Base-by-base conservation (phyloP, 2,888 invertebrate genomes). In the Erebia aethiops region DNA sequence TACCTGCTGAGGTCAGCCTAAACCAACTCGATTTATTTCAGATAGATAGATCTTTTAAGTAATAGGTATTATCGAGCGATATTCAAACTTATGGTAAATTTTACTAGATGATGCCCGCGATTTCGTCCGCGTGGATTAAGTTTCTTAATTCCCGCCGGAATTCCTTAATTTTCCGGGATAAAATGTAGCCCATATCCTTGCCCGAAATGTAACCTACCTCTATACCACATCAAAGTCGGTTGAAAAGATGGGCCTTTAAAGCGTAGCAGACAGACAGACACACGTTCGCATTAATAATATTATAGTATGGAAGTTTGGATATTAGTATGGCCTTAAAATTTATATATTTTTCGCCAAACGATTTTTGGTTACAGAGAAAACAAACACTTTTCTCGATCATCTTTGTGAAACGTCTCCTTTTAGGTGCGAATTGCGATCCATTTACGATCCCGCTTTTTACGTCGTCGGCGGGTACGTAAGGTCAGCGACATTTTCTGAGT, bases 401-500 rank as follows among this genome's bases (percentile, higher is more conserved):
- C 62, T 69, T 68, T 70, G 52, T 68, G 43, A 68, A 71, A 70
- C 57, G 60, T 67, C 35, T 72, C 69, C 64, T 64, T 69, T 71
- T 65, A 35, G 35, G 35, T 35, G 35, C 35, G 35, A 35, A 35
- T 35, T 7, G 35, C 5, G 35, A 35, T 35, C 35, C 35, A 35
- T 35, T 5, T 35, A 70, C 70, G 74, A 72, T 70, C 71, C 71
- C 68, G 74, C 73, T 71, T 72, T 61, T 58, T 73, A 57, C 61
- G 69, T 43, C 43, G 16, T 62, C 67, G 51, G 21, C 54, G 21
- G 21, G 21, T 18, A 16, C 52, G 58, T 67, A 69, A 77, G 80
- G 80, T 80, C 80, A 76, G 67, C 74, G 75, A 76, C 78, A 74
- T 75, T 69, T 75, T 71, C 74, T 75, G 71, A 26, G 26, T 80